phyloP scores from a whole-genome alignment of 1,140 invertebrate species.

The Telenomus remus region DNA sequence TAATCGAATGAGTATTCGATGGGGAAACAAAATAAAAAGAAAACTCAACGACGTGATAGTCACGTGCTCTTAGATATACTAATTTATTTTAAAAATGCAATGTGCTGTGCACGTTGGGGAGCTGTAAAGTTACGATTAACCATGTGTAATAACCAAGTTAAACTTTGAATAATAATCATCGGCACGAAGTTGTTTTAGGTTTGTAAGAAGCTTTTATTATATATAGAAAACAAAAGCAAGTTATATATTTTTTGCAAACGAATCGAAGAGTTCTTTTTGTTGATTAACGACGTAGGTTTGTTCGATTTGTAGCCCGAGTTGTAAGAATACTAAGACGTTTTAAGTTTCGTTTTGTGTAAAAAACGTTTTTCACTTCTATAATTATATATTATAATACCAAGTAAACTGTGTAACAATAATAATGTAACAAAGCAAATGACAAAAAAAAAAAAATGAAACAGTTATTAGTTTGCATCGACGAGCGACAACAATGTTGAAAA shows the following conservation, averaged over 20 bases:
- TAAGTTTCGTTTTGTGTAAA: slow-evolving; percentile 10
- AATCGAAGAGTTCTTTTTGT: slow-evolving; percentile 22
- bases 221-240: slow-evolving; percentile 21
- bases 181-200: slow-evolving; percentile 20
- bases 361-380: not conserved
- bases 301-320: slow-evolving; percentile 13
- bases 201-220: slow-evolving; percentile 10
- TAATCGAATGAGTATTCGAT: slow-evolving; percentile 4
- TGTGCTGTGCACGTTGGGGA: slow-evolving; percentile 38
- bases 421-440: not conserved
- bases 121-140: slow-evolving; percentile 33
- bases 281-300: slow-evolving; percentile 23
- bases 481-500: not conserved
- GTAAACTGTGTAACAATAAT: not conserved
- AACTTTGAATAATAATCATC: slow-evolving; percentile 9
- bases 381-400: no score
- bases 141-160: not conserved
- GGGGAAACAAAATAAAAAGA: not conserved
- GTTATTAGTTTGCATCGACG: not conserved
- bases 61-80: slow-evolving; percentile 5
- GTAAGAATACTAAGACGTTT: not conserved
- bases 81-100: slow-evolving; percentile 36
- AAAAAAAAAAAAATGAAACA: not conserved
- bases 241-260: slow-evolving; percentile 17
- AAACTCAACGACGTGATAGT: not conserved